A percentile compares a stretch with the other conserved stretches of the same genome.
These are phyloP conservation scores for Cryptoblepharus egeriae DNA, from an alignment of 2,797 vertebrate genomes.

Conservation along the genomic window DNA sequence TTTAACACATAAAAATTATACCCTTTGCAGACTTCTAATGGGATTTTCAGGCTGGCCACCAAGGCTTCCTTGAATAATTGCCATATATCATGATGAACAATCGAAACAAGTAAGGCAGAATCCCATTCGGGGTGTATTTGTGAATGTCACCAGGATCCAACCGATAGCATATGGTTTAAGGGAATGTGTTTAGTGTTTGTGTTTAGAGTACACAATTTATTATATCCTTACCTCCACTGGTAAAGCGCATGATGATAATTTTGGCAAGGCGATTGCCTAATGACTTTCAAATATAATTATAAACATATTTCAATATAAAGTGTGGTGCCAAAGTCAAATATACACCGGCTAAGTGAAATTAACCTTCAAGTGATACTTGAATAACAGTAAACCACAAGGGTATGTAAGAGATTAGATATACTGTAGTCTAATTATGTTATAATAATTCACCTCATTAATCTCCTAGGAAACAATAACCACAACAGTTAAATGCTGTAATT, in stretches of 20 bases:
- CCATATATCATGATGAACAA: constrained; percentile 8
- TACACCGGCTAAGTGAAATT: constrained; percentile 77
- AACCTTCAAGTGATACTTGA: constrained; percentile 78
- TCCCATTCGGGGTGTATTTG: background rate
- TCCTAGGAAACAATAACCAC: constrained; percentile 82
- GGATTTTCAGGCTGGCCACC: background rate
- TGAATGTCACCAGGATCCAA: background rate
- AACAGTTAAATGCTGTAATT: constrained; percentile 80
- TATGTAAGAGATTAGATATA: constrained; percentile 79
- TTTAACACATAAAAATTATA: background rate
- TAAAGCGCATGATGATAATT: constrained; percentile 45
- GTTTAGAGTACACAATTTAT: constrained; percentile 19
- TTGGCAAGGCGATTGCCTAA: constrained; percentile 65
- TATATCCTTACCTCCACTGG: constrained; percentile 43
- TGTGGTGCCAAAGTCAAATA: constrained; percentile 74
- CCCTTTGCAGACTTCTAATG: constrained; percentile 12
- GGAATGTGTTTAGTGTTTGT: background rate
- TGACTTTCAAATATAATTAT: constrained; percentile 77
- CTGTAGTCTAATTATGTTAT: constrained; percentile 78
- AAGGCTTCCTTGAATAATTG: constrained; percentile 20
- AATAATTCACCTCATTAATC: constrained; percentile 84
- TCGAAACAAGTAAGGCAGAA: background rate
- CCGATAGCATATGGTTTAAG: constrained; percentile 22
- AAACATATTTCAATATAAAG: constrained; percentile 76
- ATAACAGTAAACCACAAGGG: constrained; percentile 73